These are phyloP conservation scores for Dolomedes plantarius DNA, from an alignment of 2,888 invertebrate genomes.

Conservation along the genomic window DNA sequence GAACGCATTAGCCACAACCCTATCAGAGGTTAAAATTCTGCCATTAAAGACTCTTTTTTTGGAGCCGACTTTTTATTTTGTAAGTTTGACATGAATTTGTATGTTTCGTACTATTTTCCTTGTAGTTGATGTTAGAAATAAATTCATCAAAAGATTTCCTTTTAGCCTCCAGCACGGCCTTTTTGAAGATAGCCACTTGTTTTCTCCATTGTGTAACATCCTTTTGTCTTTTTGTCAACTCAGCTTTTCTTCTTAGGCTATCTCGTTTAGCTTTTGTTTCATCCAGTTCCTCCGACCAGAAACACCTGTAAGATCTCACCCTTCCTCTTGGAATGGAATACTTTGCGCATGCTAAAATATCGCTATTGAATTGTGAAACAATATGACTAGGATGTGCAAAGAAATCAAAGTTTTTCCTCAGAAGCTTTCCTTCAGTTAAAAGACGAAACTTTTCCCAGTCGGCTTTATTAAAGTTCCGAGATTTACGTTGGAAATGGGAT, in stretches of 20 bases:
- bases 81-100: neutral
- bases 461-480: too few relatives aligned
- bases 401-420: too few relatives aligned
- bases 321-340: too few relatives aligned
- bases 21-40: neutral
- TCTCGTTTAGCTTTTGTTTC: neutral
- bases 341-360: too few relatives aligned
- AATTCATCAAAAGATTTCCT: constrained; percentile 22
- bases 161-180: constrained; percentile 8
- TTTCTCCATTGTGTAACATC: constrained; percentile 23
- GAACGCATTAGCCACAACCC: constrained; percentile 10
- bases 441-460: too few relatives aligned
- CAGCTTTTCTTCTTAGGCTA: constrained; percentile 7
- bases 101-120: neutral
- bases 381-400: too few relatives aligned
- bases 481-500: too few relatives aligned
- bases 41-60: too few relatives aligned
- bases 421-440: too few relatives aligned
- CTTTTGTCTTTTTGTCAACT: neutral
- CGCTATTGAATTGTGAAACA: too few relatives aligned
- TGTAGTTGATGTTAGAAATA: constrained; percentile 12
- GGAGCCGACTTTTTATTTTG: neutral
- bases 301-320: too few relatives aligned
- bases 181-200: constrained; percentile 3
- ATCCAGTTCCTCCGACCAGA: too few relatives aligned